Base-by-base conservation (phyloP, 2,113 vertebrate genomes). In the Excalfactoria chinensis region DNA sequence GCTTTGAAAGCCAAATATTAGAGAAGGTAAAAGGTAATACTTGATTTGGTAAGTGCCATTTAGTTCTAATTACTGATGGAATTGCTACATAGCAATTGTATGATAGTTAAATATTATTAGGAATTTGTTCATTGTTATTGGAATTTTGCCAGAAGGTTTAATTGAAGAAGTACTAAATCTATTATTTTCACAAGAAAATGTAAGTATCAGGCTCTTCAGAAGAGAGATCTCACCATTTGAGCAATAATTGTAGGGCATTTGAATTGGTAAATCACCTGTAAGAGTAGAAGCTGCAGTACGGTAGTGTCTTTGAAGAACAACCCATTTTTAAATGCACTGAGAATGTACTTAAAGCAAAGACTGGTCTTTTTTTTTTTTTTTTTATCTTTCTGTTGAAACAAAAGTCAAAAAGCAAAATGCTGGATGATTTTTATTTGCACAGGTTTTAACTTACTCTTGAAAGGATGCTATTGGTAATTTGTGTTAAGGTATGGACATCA, bases 1-100 rank as follows among this genome's bases (percentile, higher is more conserved):
- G 9, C 10, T 72, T 88, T 85, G 46, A 83, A 79, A 79, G 22
- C 30, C 37, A 80, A n/a, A 4, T 84, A 46, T 73, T 30, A 76
- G 10, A 59, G 81, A 86, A 63, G 11, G 21, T 46, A 79, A 41
- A 86, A 68, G 6, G 8, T 44, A 89, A 58, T 70, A 32, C 13
- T 62, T 69, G 44, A 66, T 51, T 56, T 79, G 63, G 6, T 69
- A 84, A 92, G 28, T 49, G 28, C 58, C 20, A 22, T 92, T 88
- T 79, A 70, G 28, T 82, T 87, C 93, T 92, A 93, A 96, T 94
- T 93, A 46, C 48, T 63, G 79, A n/a, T 84, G 53, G 34, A 75
- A 92, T 76, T 79, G 34, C 40, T 89, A 58, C 67, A 53, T 25
- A 72, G 37, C 59, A 87, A 90, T 92, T 62, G 40, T 69, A 73